Base-by-base conservation (phyloP, 2,888 invertebrate genomes). In the Drosophila nr. medialis region DNA sequence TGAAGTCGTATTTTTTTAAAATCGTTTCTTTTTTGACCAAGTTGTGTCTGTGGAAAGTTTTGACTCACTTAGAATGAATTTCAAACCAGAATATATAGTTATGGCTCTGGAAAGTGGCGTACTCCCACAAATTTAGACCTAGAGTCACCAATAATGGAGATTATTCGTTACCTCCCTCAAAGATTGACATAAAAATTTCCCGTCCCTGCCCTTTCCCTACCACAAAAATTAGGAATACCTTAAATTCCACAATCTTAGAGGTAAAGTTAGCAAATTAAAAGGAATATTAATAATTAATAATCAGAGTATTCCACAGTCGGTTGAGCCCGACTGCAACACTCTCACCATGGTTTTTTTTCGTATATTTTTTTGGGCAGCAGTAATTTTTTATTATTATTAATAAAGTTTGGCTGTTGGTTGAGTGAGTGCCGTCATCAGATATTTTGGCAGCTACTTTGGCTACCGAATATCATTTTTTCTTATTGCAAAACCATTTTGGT, bases 381-480 rank as follows among this genome's bases (percentile, higher is more conserved):
- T 64, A 49, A 68, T 55, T 70, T 67, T 78, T 83, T 77, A 61
- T 77, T 64, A 71, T 77, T 73, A 72, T 66, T 56, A 55, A 55
- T 55, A 63, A 66, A 60, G 63, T 72, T 66, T 61, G 48, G 55
- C 40, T 56, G 63, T 4, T 36, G 24, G 24, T 36, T 45, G 73
- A 49, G 54, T 66, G 61, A 42, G 53, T 79, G 72, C 60, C 77
- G 80, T 78, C 77, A 78, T 78, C 64, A 61, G 55, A 65, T 49
- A 42, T 65, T 77, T 77, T 77, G 62, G 75, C 72, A 66, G 65
- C 61, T 75, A 61, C 65, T 81, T 88, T 48, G 65, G 80, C 86
- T 80, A 75, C 89, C 69, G 73, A 65, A 77, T 50, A 53, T 34
- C 38, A 56, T 56, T 79, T 67, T 62, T 71, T 29, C 54, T 54